Evolutionary conservation across 2,888 invertebrate genomes (phyloP).

Genomic region (Bugulina stolonifera): DNA sequence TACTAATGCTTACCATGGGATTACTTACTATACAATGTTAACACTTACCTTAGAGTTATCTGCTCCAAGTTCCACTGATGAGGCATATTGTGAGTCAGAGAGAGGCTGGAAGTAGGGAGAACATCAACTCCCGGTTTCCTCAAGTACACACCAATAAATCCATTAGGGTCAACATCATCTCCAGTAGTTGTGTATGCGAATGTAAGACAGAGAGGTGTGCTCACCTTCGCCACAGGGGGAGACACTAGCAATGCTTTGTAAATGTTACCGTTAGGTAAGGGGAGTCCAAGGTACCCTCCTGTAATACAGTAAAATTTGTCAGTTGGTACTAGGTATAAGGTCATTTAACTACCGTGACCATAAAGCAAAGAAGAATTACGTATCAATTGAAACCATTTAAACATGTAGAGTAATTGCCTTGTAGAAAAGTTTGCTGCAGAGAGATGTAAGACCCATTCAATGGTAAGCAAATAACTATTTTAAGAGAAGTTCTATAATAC

Average conservation of each 20-base stretch:
- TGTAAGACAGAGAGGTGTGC: neutral
- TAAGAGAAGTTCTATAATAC: too few relatives aligned
- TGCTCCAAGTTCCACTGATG: neutral
- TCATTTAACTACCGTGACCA: too few relatives aligned
- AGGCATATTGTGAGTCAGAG: neutral
- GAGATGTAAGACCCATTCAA: too few relatives aligned
- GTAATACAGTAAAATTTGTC: neutral
- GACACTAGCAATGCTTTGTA: neutral
- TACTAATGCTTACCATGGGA: too few relatives aligned
- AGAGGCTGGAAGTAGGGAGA: neutral
- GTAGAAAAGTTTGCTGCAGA: too few relatives aligned
- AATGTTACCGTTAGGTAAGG: neutral
- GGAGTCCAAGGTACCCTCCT: neutral
- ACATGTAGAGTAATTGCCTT: too few relatives aligned
- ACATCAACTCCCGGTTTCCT: neutral
- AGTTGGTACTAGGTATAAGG: too few relatives aligned
- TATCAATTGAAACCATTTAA: too few relatives aligned
- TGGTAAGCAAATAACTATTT: too few relatives aligned
- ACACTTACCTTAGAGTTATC: too few relatives aligned
- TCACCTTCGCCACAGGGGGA: neutral
- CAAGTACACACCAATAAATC: neutral
- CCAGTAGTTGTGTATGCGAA: neutral
- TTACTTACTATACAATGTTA: too few relatives aligned
- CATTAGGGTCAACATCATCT: neutral
- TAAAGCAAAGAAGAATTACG: too few relatives aligned